These are phyloP conservation scores for Diplazon laetatorius DNA, from an alignment of 2,888 invertebrate species.

Conservation along the genomic window DNA sequence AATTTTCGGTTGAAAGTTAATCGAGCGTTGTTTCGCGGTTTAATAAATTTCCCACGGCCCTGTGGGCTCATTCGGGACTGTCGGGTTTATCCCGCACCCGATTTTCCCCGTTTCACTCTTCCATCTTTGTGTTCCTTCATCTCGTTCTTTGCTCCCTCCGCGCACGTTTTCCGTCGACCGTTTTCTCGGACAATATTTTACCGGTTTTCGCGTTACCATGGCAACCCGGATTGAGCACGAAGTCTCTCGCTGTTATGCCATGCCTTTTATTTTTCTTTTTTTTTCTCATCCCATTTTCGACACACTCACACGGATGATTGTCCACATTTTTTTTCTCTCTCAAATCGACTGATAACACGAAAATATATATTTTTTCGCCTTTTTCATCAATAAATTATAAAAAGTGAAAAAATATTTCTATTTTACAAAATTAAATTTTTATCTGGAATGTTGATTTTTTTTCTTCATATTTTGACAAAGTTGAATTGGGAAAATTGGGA, in stretches of 20 bases:
- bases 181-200: conserved; percentile 76
- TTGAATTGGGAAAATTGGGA: no score
- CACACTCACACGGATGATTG: conserved; percentile 1
- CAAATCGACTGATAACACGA: no score
- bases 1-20: conserved; percentile 7
- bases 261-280: conserved; percentile 65
- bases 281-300: conserved; percentile 32
- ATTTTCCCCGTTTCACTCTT: conserved; percentile 62
- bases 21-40: conserved; percentile 38
- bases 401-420: not conserved
- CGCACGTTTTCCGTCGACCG: conserved; percentile 59
- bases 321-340: conserved; percentile 51
- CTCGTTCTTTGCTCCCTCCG: conserved; percentile 56
- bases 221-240: conserved; percentile 73
- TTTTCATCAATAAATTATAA: not conserved
- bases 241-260: conserved; percentile 57
- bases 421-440: not conserved
- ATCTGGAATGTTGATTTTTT: not conserved
- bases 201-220: conserved; percentile 77
- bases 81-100: conserved; percentile 31
- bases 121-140: conserved; percentile 40
- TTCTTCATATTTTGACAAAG: no score
- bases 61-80: conserved; percentile 29
- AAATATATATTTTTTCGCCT: no score
- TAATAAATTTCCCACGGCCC: conserved; percentile 50